Base-by-base conservation (phyloP, 2,888 invertebrate genomes). In the Monoplex corrugatus region DNA sequence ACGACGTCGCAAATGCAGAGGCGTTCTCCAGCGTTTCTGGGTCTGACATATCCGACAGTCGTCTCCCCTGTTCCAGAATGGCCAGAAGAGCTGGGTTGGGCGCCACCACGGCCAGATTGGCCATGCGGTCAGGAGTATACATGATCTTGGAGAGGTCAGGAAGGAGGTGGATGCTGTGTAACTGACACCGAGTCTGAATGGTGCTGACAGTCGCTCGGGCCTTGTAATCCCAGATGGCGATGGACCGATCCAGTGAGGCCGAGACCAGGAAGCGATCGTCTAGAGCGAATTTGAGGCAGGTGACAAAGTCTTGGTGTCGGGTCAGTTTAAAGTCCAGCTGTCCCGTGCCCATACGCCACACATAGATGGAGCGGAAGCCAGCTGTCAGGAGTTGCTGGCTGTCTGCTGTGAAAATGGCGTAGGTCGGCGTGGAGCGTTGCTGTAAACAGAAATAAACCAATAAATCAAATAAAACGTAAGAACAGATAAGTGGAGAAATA, bases 361-460 rank as follows among this genome's bases (percentile, higher is more conserved):
- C 91, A 87, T 94, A 93, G 10, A 95, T 92, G 23, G 93, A 92
- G 44, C 92, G 90, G 89, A 92, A 94, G 16, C 94, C 94, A 32
- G 92, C 91, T 0, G 95, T 93, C 63, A 94, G 78, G 63, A 95
- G 89, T 28, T 78, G 86, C n/a, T 90, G 87, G 35, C 93, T 91
- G 89, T 94, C 93, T 16, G 92, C 91, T 2, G 93, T 90, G 90
- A 94, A 93, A 57, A 86, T 75, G 80, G 92, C 90, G 10, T 90
- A 88, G 16, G 91, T 90, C 5, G 93, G 92, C 16, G 93, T 92
- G 13, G 94, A 94, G 19, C 89, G 87, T 63, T 89, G 91, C 89
- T 94, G 94, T 5, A 82, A 35, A 43, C 16, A n/a, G 6, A 82
- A 13, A 82, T 8, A 82, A 10, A 72, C 28, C 6, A 28, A n/a